phyloP scores from a whole-genome alignment of 2,797 vertebrate species.

The Pangasius sanitwongsei region DNA sequence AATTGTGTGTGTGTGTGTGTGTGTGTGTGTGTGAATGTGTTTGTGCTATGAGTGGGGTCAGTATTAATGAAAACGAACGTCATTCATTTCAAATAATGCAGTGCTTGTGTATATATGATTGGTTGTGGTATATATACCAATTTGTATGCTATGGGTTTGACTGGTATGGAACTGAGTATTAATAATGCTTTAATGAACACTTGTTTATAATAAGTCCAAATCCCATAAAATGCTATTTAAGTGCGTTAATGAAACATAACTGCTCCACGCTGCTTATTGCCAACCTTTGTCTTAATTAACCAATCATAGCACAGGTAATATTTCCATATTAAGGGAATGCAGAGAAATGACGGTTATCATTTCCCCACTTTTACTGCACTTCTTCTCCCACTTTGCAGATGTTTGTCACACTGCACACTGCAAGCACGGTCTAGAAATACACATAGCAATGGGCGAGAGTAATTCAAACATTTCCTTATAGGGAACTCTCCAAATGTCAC shows the following conservation, averaged over 20 bases:
- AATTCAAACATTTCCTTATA: slow-evolving; percentile 38
- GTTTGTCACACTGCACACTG: neutral
- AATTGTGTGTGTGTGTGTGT: neutral
- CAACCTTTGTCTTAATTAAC: neutral
- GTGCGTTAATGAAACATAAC: neutral
- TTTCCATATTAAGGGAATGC: neutral
- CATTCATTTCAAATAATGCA: neutral
- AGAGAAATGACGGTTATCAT: neutral
- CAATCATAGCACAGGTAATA: neutral
- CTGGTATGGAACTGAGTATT: neutral
- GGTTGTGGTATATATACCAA: neutral
- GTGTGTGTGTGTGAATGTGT: neutral
- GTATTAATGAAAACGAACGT: neutral
- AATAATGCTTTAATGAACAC: neutral
- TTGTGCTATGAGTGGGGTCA: neutral
- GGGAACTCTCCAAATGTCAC: slow-evolving; percentile 42
- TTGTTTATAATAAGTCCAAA: neutral
- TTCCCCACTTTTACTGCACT: neutral
- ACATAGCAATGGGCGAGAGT: neutral
- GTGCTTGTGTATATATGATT: neutral
- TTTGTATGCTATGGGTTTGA: neutral
- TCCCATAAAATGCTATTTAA: neutral
- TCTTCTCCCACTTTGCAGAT: slow-evolving; percentile 2
- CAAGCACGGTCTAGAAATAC: slow-evolving; percentile 20
- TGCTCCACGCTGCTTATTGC: neutral